Evolutionary conservation across 2,113 vertebrate species (phyloP).

Genomic region (Dicaeum eximium): DNA sequence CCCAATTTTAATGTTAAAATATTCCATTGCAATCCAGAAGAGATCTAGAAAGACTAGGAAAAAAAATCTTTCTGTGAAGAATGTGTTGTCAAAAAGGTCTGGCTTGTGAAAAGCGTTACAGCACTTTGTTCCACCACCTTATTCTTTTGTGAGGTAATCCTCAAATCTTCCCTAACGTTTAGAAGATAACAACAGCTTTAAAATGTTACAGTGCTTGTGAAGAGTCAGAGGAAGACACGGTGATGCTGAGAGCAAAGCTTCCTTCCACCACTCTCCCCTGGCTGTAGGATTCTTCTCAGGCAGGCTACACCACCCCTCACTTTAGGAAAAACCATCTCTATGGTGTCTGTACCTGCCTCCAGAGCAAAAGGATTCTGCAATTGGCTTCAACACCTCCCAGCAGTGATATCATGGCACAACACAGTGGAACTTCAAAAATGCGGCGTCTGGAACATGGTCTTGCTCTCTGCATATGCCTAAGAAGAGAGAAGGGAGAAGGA

Average conservation of each 20-base stretch:
- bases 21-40: neutral
- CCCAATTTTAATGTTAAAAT: neutral
- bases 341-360: neutral
- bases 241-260: neutral
- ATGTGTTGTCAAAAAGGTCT: neutral
- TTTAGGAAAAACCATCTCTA: neutral
- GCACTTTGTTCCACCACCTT: neutral
- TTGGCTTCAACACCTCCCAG: neutral
- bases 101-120: neutral
- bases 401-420: accelerated
- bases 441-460: neutral
- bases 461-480: neutral
- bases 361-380: neutral
- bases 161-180: neutral
- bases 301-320: neutral
- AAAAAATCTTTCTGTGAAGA: neutral
- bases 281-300: neutral
- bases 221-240: neutral
- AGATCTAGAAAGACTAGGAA: neutral
- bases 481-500: neutral
- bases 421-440: neutral
- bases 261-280: neutral
- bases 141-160: neutral
- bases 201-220: neutral
- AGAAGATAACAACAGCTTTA: neutral